These are phyloP conservation scores for Leptinotarsa texana DNA, from an alignment of 1,140 invertebrate species.

Conservation along the genomic window DNA sequence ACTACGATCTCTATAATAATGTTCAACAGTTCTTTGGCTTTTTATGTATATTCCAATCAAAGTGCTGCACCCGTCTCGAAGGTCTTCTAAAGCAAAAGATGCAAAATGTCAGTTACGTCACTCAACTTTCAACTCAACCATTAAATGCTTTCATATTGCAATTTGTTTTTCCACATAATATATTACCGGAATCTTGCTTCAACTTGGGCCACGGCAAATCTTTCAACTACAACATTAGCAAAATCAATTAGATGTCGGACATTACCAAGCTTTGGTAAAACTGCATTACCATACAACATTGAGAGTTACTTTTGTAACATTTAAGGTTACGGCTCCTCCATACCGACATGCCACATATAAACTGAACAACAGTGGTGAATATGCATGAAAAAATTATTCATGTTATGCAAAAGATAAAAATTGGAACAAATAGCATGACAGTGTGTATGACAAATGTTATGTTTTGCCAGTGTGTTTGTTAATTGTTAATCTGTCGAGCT, in stretches of 20 bases:
- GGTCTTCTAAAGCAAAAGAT: conserved; percentile 11
- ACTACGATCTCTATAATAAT: neutral
- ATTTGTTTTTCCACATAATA: conserved; percentile 8
- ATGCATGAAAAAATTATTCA: too few species aligned
- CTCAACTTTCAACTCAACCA: conserved; percentile 11
- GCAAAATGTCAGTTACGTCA: conserved; percentile 25
- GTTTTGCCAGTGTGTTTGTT: too few species aligned
- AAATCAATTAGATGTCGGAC: conserved; percentile 14
- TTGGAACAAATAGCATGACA: too few species aligned
- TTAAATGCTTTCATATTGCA: conserved; percentile 15
- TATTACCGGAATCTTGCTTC: neutral
- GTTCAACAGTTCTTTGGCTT: neutral
- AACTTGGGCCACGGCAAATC: neutral
- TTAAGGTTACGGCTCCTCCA: neutral
- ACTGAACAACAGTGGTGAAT: neutral
- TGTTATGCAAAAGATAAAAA: too few species aligned
- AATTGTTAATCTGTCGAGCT: too few species aligned
- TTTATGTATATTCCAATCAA: neutral
- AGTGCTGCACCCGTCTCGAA: conserved; percentile 9
- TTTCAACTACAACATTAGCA: neutral
- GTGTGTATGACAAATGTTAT: too few species aligned
- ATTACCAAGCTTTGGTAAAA: conserved; percentile 15
- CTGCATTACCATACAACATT: conserved; percentile 9
- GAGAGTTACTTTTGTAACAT: neutral
- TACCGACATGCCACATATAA: neutral